Conservation (phyloP, 1,140 invertebrate species). For the Tenebrio molitor region DNA sequence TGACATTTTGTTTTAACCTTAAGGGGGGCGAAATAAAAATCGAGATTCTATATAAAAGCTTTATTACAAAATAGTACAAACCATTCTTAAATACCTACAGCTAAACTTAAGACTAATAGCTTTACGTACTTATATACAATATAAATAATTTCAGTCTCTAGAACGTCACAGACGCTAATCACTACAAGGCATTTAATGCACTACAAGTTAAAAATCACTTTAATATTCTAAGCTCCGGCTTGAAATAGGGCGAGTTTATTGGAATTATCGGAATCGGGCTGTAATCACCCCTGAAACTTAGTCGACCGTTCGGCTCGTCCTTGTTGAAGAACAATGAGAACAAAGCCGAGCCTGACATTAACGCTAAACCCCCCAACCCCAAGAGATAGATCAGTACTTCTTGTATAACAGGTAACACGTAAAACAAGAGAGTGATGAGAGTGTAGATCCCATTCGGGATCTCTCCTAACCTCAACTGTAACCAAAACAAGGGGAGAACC, state of each 20-base stretch:
- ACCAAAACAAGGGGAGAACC: constrained; percentile 76
- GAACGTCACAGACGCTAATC: constrained; percentile 46
- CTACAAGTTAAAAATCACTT: constrained; percentile 43
- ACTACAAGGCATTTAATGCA: constrained; percentile 24
- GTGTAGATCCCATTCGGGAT: constrained; percentile 60
- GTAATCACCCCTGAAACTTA: constrained; percentile 50
- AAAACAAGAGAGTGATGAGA: constrained; percentile 62
- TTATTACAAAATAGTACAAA: constrained; percentile 15
- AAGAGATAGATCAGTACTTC: constrained; percentile 63
- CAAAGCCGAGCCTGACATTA: constrained; percentile 64
- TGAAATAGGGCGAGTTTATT: constrained; percentile 41
- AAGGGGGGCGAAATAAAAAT: too few species aligned
- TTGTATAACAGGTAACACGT: constrained; percentile 63
- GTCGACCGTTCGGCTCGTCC: constrained; percentile 19
- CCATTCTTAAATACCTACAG: constrained; percentile 13
- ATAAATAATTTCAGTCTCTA: constrained; percentile 53
- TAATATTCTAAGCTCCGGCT: constrained; percentile 47
- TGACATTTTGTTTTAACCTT: too few species aligned
- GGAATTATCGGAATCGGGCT: constrained; percentile 50
- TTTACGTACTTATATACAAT: constrained; percentile 29
- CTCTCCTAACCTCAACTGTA: constrained; percentile 70
- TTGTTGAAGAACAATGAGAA: constrained; percentile 37
- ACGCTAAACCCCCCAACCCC: constrained; percentile 63
- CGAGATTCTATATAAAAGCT: too few species aligned
- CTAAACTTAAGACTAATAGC: too few species aligned